Evolutionary conservation across 2,888 invertebrate genomes (phyloP).

Genomic region (Lithophane ornitopus): DNA sequence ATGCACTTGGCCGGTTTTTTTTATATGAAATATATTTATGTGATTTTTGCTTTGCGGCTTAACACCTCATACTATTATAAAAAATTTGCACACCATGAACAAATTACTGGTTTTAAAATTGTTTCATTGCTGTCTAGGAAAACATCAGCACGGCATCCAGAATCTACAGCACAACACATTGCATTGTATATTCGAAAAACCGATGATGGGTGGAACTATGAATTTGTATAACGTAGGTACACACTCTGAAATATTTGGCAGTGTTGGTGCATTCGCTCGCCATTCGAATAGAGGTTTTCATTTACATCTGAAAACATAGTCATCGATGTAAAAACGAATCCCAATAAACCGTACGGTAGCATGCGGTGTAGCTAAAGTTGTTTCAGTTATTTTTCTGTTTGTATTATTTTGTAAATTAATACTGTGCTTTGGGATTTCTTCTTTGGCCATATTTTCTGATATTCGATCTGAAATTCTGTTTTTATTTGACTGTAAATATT

Average conservation of each 20-base stretch:
- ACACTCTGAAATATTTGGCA: constrained; percentile 28
- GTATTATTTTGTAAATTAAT: constrained; percentile 37
- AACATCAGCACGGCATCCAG: background rate
- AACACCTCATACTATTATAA: background rate
- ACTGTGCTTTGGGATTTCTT: background rate
- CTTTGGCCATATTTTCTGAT: background rate
- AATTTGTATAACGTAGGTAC: constrained; percentile 23
- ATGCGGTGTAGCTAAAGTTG: constrained; percentile 41
- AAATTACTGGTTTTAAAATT: background rate
- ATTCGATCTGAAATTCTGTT: constrained; percentile 9
- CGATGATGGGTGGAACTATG: constrained; percentile 24
- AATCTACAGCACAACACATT: background rate
- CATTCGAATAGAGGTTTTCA: constrained; percentile 40
- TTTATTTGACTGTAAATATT: background rate
- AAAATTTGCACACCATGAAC: background rate
- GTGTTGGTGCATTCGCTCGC: constrained; percentile 19
- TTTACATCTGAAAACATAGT: constrained; percentile 57
- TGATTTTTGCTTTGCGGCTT: background rate
- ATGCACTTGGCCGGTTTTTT: too few species aligned
- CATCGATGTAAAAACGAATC: constrained; percentile 48
- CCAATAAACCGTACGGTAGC: constrained; percentile 47
- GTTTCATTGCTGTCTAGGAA: background rate
- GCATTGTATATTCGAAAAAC: constrained; percentile 2
- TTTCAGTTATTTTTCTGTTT: constrained; percentile 55
- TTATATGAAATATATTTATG: too few species aligned